phyloP scores from a whole-genome alignment of 2,113 vertebrate genomes.

The Delphinapterus leucas region DNA sequence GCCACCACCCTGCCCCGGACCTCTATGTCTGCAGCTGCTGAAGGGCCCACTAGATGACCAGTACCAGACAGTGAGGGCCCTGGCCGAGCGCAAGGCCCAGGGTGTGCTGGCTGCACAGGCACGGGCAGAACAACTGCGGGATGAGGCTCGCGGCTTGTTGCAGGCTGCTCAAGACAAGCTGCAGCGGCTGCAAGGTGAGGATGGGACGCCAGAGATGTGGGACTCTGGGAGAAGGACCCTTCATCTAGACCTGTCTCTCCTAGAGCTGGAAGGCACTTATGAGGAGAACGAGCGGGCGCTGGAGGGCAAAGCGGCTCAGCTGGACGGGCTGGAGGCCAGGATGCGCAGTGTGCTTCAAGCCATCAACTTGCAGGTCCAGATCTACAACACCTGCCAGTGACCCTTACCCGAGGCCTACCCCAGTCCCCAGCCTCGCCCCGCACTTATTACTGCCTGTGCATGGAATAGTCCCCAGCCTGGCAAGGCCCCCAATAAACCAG shows the following conservation, averaged over 20 bases:
- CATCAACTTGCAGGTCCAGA: slow-evolving; percentile 97
- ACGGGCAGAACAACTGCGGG: slow-evolving; percentile 89
- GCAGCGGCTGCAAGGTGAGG: slow-evolving; percentile 89
- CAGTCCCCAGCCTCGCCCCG: not conserved
- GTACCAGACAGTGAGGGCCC: slow-evolving; percentile 90
- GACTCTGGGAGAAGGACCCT: not conserved
- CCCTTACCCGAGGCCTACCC: not conserved
- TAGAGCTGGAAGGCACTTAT: slow-evolving; percentile 93
- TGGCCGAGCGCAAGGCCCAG: slow-evolving; percentile 90
- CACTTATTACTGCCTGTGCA: not conserved
- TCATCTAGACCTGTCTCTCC: not conserved
- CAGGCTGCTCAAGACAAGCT: slow-evolving; percentile 91
- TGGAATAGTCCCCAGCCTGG: not conserved
- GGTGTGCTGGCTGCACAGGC: slow-evolving; percentile 87
- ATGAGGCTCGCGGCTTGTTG: slow-evolving; percentile 91
- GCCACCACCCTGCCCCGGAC: not conserved
- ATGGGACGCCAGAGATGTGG: not conserved
- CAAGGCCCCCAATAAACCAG: slow-evolving; percentile 59
- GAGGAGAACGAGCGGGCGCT: slow-evolving; percentile 91
- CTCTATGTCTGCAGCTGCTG: slow-evolving; percentile 83
- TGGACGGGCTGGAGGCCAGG: slow-evolving; percentile 94
- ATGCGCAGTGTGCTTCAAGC: slow-evolving; percentile 92
- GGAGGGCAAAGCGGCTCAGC: slow-evolving; percentile 92
- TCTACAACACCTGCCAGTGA: slow-evolving; percentile 99
- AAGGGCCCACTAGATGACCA: slow-evolving; percentile 90